Conservation (phyloP, 2,797 vertebrate genomes). For the Hyperoplus lanceolatus region DNA sequence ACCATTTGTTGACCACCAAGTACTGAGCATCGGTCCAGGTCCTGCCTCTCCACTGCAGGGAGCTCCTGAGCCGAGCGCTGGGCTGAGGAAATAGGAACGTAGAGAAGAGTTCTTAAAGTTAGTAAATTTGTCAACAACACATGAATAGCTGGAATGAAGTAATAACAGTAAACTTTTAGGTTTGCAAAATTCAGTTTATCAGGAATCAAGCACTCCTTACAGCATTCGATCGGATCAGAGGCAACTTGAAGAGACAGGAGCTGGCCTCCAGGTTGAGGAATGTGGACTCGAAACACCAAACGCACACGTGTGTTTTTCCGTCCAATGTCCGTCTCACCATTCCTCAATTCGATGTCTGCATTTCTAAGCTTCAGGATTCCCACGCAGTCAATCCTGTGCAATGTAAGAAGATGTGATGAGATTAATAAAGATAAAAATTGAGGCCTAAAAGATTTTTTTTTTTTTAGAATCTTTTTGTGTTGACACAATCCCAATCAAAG, state of each 20-base stretch:
- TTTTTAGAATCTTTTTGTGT: not conserved
- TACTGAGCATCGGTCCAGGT: constrained; percentile 91
- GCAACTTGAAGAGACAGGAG: constrained; percentile 91
- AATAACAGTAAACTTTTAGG: not conserved
- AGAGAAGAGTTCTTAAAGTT: not conserved
- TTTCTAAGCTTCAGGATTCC: constrained; percentile 97
- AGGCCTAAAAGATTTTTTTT: not conserved
- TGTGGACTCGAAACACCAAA: constrained; percentile 93
- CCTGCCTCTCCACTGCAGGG: constrained; percentile 93
- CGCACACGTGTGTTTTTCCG: constrained; percentile 96
- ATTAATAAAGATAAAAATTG: not conserved
- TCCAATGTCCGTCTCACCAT: constrained; percentile 96
- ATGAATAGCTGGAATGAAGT: not conserved
- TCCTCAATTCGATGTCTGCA: constrained; percentile 95
- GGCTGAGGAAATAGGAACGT: constrained; percentile 82
- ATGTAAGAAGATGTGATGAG: not conserved
- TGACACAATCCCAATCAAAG: not conserved
- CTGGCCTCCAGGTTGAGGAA: constrained; percentile 90
- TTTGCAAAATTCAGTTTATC: not conserved
- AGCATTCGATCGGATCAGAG: constrained; percentile 96
- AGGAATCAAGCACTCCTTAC: constrained; percentile 82
- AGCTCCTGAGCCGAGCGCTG: constrained; percentile 95
- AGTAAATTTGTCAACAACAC: not conserved
- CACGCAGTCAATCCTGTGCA: constrained; percentile 93
- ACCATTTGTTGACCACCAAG: constrained; percentile 95